These are phyloP conservation scores for Drepanosiphum platanoidis DNA, from an alignment of 2,888 invertebrate species.

Conservation along the genomic window DNA sequence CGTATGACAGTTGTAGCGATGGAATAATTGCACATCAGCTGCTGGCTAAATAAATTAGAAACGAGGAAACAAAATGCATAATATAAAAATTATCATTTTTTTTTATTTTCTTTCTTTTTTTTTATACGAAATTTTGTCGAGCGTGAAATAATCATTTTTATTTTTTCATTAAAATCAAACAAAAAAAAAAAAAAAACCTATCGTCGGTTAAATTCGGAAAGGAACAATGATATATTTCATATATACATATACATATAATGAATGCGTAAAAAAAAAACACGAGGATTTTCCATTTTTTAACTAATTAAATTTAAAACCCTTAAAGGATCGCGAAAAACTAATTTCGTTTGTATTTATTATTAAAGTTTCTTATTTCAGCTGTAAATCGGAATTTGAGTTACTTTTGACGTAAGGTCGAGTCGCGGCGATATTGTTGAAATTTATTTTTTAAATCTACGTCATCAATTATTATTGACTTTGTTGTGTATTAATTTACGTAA, in stretches of 20 bases:
- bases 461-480: no score
- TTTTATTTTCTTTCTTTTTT: no score
- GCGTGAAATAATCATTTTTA: not conserved
- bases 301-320: not conserved
- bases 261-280: not conserved
- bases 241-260: no score
- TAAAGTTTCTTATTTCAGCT: not conserved
- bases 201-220: not conserved
- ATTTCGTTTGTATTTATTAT: not conserved
- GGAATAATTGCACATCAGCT: not conserved
- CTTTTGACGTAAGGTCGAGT: no score
- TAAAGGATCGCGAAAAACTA: not conserved
- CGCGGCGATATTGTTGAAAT: no score
- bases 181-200: not conserved
- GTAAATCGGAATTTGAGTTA: no score
- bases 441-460: no score
- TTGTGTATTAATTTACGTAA: no score
- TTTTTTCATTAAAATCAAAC: not conserved
- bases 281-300: not conserved
- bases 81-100: not conserved
- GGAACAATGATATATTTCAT: not conserved
- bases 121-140: not conserved
- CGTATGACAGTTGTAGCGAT: not conserved
- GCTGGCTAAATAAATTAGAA: not conserved
- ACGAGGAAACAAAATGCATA: not conserved